A percentile compares a stretch with the other conserved stretches of the same genome.
These are phyloP conservation scores for Enteromius mattozi DNA, from an alignment of 2,797 vertebrate genomes.

Conservation along the genomic window DNA sequence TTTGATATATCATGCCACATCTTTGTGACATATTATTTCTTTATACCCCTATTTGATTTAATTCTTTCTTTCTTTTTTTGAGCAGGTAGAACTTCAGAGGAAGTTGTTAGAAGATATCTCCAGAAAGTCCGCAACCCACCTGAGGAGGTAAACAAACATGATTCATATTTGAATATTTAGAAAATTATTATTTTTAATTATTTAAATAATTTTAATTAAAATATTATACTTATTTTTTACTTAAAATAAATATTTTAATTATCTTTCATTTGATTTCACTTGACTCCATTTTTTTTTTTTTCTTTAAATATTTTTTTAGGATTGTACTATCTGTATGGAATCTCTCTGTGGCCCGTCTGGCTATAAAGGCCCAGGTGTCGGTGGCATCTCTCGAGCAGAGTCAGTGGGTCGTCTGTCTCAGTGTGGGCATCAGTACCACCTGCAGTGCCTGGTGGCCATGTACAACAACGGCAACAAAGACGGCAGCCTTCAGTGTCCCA, in stretches of 20 bases:
- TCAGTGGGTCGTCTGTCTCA: slow-evolving; percentile 90
- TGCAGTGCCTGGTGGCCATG: slow-evolving; percentile 95
- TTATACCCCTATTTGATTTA: neutral
- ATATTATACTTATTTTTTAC: neutral
- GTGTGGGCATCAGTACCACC: slow-evolving; percentile 92
- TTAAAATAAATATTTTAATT: neutral
- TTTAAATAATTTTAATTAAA: neutral
- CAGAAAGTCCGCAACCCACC: slow-evolving; percentile 94
- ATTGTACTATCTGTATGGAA: slow-evolving; percentile 97
- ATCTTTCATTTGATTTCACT: neutral
- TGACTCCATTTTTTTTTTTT: neutral
- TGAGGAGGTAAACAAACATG: slow-evolving; percentile 81
- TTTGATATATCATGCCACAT: neutral
- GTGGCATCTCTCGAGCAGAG: slow-evolving; percentile 81
- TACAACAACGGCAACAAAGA: slow-evolving; percentile 99
- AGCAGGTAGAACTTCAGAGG: slow-evolving; percentile 92
- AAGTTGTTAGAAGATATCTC: slow-evolving; percentile 93
- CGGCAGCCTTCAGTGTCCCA: slow-evolving; percentile 95
- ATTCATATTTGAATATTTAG: neutral
- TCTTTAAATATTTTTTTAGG: slow-evolving; percentile 71
- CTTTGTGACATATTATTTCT: neutral
- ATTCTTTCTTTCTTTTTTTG: neutral
- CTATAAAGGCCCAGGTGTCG: slow-evolving; percentile 88
- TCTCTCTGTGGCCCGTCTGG: slow-evolving; percentile 88
- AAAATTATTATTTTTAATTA: neutral